Conservation (phyloP, 2,888 invertebrate species). For the Drosophila tripunctata region DNA sequence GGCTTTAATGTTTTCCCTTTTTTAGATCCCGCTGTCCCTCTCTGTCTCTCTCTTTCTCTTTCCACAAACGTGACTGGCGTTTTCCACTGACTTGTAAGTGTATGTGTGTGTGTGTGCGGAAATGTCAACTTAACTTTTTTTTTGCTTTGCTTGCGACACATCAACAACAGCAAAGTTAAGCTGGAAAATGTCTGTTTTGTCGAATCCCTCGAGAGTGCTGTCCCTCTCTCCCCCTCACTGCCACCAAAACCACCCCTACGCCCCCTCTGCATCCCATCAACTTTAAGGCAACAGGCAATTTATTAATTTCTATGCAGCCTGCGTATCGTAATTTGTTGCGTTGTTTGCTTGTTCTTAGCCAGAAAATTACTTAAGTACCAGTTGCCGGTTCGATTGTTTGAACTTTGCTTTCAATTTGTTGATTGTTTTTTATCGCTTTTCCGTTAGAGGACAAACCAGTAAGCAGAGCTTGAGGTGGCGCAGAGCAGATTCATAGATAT, state of each 20-base stretch:
- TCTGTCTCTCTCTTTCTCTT: neutral
- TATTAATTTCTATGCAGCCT: slow-evolving; percentile 77
- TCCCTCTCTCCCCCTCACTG: neutral
- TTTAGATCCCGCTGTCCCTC: too few relatives aligned
- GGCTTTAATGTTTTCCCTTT: slow-evolving; percentile 43
- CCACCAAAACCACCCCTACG: too few relatives aligned
- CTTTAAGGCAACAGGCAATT: slow-evolving; percentile 46
- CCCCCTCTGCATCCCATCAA: neutral
- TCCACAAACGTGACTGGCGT: slow-evolving; percentile 38
- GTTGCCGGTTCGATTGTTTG: slow-evolving; percentile 65
- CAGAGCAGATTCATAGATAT: neutral
- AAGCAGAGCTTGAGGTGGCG: too few relatives aligned
- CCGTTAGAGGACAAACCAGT: too few relatives aligned
- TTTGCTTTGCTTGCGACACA: slow-evolving; percentile 47
- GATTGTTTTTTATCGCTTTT: slow-evolving; percentile 60
- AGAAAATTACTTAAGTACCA: slow-evolving; percentile 59
- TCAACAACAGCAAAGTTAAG: slow-evolving; percentile 35
- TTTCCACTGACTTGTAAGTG: slow-evolving; percentile 26
- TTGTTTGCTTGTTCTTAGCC: slow-evolving; percentile 39
- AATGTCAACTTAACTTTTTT: slow-evolving; percentile 75
- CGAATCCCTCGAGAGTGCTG: neutral
- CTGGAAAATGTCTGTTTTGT: slow-evolving; percentile 39
- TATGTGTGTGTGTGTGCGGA: slow-evolving; percentile 45
- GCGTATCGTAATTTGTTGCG: slow-evolving; percentile 72
- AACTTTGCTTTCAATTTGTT: slow-evolving; percentile 69